Percentiles rank a stretch among this genome's conserved stretches.
phyloP scores from a whole-genome alignment of 2,797 vertebrate genomes.

The Platalea minor region DNA sequence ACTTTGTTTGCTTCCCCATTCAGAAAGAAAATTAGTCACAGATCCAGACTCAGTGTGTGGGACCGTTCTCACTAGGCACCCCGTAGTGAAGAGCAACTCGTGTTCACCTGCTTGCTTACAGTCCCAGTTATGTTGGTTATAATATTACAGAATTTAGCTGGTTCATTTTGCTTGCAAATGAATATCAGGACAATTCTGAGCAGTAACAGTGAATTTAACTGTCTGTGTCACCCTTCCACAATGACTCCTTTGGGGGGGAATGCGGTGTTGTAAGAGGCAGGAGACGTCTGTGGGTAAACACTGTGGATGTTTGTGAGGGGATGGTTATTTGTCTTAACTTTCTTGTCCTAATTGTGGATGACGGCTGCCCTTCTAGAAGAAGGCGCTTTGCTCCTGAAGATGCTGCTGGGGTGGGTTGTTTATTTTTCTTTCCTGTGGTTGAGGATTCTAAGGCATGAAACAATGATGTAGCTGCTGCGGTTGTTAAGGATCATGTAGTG shows the following conservation, averaged over 20 bases:
- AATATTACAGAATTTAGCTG: neutral
- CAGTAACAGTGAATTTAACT: neutral
- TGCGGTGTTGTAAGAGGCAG: neutral
- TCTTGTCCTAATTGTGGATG: neutral
- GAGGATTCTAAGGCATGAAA: neutral
- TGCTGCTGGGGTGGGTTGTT: neutral
- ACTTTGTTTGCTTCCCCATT: neutral
- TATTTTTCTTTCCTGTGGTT: neutral
- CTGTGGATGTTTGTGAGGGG: neutral
- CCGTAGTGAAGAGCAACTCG: accelerated
- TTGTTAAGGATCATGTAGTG: neutral
- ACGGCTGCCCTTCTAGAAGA: neutral
- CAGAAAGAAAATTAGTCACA: neutral
- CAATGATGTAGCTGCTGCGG: neutral
- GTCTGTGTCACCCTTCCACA: neutral
- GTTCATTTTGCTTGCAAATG: neutral
- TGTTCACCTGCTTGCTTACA: neutral
- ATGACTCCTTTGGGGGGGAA: no score
- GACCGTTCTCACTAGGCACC: neutral
- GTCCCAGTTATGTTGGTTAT: neutral
- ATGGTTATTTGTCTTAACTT: neutral
- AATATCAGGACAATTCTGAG: neutral
- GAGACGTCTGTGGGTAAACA: neutral
- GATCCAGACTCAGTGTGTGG: neutral
- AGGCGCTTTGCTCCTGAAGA: neutral